Conservation (phyloP, 2,888 invertebrate species). For the Syritta pipiens region DNA sequence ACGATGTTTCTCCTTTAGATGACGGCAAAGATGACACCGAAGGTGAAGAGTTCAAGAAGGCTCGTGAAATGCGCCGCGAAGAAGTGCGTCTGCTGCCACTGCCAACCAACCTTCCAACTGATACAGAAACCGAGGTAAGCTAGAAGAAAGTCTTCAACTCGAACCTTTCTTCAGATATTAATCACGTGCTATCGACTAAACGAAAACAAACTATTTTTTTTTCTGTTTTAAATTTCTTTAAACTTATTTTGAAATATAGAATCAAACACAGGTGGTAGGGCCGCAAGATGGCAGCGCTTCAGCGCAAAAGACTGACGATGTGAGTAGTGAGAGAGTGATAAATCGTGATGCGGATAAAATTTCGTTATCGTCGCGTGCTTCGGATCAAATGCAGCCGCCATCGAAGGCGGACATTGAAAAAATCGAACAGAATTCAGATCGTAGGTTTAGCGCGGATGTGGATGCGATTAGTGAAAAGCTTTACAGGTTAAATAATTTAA, state of each 20-base stretch:
- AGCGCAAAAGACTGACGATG: conserved; percentile 59
- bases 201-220: conserved; percentile 72
- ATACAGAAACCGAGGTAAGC: conserved; percentile 86
- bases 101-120: conserved; percentile 82
- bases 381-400: conserved; percentile 54
- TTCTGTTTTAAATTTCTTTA: conserved; percentile 58
- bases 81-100: conserved; percentile 85
- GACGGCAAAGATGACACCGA: conserved; percentile 87
- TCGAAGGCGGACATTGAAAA: conserved; percentile 76
- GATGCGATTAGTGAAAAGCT: conserved; percentile 78
- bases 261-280: conserved; percentile 52
- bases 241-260: conserved; percentile 32
- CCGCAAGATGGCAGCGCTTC: conserved; percentile 34
- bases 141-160: conserved; percentile 23
- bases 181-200: conserved; percentile 21
- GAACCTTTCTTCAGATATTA: conserved; percentile 5
- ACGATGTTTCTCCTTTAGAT: too few relatives aligned
- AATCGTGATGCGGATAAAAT: conserved; percentile 25
- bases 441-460: conserved; percentile 76
- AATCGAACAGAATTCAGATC: conserved; percentile 75
- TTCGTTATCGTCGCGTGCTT: conserved; percentile 17
- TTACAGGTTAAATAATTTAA: conserved; percentile 77
- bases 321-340: conserved; percentile 51
- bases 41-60: conserved; percentile 84
- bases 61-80: conserved; percentile 84